Evolutionary conservation across 2,113 vertebrate genomes (phyloP).

Genomic region (Pseudolaguvia tuberculata): DNA sequence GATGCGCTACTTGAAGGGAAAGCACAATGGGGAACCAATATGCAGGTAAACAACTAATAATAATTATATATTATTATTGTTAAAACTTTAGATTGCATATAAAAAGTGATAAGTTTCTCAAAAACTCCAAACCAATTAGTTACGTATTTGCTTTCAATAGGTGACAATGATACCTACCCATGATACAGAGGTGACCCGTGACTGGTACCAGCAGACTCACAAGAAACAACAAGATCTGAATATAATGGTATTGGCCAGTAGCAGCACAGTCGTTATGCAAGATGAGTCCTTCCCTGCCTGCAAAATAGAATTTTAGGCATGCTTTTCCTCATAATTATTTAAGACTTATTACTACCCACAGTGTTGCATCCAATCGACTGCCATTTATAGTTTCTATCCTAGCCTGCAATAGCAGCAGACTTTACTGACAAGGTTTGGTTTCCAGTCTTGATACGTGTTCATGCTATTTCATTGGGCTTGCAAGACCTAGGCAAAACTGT

Average conservation of each 20-base stretch:
- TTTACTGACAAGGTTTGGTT: conserved; percentile 34
- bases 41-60: conserved; percentile 74
- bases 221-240: conserved; percentile 95
- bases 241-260: conserved; percentile 96
- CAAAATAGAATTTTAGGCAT: conserved; percentile 96
- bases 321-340: conserved; percentile 39
- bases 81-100: background rate
- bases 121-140: background rate
- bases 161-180: conserved; percentile 97
- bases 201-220: conserved; percentile 98
- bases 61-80: background rate
- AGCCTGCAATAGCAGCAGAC: conserved; percentile 34
- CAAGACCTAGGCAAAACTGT: conserved; percentile 41
- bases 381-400: conserved; percentile 38
- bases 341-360: conserved; percentile 34
- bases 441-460: conserved; percentile 24
- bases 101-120: background rate
- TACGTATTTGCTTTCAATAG: conserved; percentile 57
- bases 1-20: conserved; percentile 93
- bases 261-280: conserved; percentile 99
- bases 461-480: conserved; percentile 33
- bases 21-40: conserved; percentile 92
- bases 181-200: conserved; percentile 92
- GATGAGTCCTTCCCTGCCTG: conserved; percentile 98
- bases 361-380: conserved; percentile 26